These are phyloP conservation scores for Carcinoscorpius rotundicauda DNA, from an alignment of 1,140 invertebrate genomes.

Conservation along the genomic window DNA sequence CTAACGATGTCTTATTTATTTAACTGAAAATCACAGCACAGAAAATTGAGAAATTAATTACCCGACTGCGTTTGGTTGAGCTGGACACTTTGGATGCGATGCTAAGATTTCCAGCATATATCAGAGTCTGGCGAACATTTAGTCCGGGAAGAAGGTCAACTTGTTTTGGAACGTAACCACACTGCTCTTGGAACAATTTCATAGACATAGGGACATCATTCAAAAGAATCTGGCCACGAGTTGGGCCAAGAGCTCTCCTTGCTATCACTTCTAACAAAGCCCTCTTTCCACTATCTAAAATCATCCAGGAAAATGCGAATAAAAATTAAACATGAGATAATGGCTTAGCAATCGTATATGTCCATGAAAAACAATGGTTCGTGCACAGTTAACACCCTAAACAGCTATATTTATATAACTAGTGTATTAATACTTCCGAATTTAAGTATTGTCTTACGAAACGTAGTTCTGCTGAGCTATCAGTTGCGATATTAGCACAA, in stretches of 20 bases:
- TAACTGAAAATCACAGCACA: too few species aligned
- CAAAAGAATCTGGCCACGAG: constrained; percentile 65
- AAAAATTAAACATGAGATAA: too few species aligned
- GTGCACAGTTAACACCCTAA: too few species aligned
- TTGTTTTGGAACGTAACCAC: constrained; percentile 70
- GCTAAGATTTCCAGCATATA: constrained; percentile 53
- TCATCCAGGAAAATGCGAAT: too few species aligned
- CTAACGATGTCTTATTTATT: too few species aligned
- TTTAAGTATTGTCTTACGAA: too few species aligned
- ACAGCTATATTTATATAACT: too few species aligned
- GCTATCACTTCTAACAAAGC: constrained; percentile 82
- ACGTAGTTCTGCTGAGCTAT: too few species aligned
- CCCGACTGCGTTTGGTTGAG: constrained; percentile 26
- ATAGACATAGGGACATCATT: constrained; percentile 67
- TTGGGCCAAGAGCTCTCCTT: constrained; percentile 44
- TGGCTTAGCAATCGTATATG: too few species aligned
- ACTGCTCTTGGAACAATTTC: constrained; percentile 62
- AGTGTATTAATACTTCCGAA: too few species aligned
- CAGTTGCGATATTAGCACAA: too few species aligned
- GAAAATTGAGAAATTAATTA: constrained; percentile 22
- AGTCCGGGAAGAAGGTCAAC: constrained; percentile 68
- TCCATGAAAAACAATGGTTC: too few species aligned
- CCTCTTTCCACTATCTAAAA: constrained; percentile 66
- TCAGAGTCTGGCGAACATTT: constrained; percentile 69
- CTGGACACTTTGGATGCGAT: constrained; percentile 46